Evolutionary conservation across 2,113 vertebrate species (phyloP).

Genomic region (Carettochelys insculpta): DNA sequence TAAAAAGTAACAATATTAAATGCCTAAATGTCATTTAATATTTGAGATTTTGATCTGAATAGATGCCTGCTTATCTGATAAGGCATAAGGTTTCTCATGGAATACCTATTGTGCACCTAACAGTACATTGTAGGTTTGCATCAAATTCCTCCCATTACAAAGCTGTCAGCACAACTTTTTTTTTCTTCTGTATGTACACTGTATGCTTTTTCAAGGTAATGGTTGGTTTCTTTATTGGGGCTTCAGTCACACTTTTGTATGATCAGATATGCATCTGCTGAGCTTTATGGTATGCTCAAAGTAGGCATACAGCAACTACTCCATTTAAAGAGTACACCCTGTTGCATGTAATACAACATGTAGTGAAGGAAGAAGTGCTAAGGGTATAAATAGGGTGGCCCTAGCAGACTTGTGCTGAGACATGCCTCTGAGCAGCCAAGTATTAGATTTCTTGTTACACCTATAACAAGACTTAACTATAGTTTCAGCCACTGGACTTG

Average conservation of each 20-base stretch:
- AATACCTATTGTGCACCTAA: neutral
- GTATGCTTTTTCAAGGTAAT: neutral
- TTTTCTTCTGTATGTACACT: neutral
- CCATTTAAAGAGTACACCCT: neutral
- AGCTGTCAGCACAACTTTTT: neutral
- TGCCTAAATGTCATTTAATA: constrained; percentile 77
- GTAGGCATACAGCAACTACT: neutral
- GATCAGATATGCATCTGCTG: neutral
- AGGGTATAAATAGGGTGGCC: neutral
- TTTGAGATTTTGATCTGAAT: constrained; percentile 64
- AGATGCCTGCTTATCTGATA: constrained; percentile 70
- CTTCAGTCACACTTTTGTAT: neutral
- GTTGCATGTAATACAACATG: rapidly evolving
- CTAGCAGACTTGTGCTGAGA: neutral
- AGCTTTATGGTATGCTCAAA: rapidly evolving
- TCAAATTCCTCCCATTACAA: neutral
- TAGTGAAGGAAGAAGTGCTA: neutral
- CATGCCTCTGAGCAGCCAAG: neutral
- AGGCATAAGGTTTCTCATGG: constrained; percentile 1
- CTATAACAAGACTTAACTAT: too few relatives aligned
- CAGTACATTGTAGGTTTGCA: neutral
- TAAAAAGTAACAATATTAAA: constrained; percentile 50
- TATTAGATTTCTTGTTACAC: too few relatives aligned
- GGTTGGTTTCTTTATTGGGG: neutral
- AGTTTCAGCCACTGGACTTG: neutral